phyloP scores from a whole-genome alignment of 2,113 vertebrate species.

The Podarcis raffonei region DNA sequence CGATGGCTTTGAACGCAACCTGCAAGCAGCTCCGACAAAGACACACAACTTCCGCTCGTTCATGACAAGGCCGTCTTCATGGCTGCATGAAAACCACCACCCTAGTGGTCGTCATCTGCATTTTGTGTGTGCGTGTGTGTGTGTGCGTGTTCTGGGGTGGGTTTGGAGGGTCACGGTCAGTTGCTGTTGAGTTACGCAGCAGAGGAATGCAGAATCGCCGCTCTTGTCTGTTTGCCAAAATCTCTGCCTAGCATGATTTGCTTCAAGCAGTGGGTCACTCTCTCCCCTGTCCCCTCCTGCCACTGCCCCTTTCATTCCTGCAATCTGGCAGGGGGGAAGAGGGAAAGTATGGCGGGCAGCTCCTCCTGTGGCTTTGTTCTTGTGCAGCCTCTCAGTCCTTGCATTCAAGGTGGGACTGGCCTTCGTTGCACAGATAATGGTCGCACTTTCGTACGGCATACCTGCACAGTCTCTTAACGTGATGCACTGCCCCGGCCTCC shows the following conservation, averaged over 20 bases:
- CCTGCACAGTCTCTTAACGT: background rate
- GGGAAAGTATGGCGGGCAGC: background rate
- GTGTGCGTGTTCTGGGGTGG: conserved; percentile 11
- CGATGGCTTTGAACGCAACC: conserved; percentile 58
- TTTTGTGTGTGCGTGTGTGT: no score
- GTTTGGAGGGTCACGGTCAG: background rate
- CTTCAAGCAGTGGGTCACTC: conserved; percentile 2
- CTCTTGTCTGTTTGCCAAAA: background rate
- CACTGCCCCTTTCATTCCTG: background rate
- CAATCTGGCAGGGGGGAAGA: background rate
- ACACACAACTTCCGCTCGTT: background rate
- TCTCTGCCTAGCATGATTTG: conserved; percentile 11
- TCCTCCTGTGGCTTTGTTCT: conserved; percentile 1
- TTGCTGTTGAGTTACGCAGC: background rate
- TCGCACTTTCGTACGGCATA: background rate
- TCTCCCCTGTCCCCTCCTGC: background rate
- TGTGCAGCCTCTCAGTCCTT: background rate
- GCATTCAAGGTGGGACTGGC: background rate
- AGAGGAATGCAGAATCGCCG: background rate
- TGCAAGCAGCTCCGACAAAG: conserved; percentile 65
- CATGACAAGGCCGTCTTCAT: conserved; percentile 5
- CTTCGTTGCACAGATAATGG: background rate
- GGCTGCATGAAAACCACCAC: conserved; percentile 65
- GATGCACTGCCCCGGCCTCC: background rate
- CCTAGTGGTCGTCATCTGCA: background rate